These are phyloP conservation scores for Idaea aversata DNA, from an alignment of 2,888 invertebrate genomes.

Conservation along the genomic window DNA sequence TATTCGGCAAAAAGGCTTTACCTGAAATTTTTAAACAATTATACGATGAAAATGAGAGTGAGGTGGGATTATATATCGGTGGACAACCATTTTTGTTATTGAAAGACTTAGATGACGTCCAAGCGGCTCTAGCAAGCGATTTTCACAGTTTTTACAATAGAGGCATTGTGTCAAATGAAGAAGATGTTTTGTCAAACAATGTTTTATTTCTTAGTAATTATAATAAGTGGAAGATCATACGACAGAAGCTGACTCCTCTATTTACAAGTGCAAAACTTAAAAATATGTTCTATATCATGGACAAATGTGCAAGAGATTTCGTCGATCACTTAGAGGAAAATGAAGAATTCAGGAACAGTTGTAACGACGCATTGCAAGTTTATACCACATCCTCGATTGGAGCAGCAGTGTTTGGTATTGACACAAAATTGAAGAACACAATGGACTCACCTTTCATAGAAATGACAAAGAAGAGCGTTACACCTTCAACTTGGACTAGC, in stretches of 20 bases:
- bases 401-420: conserved; percentile 57
- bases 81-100: conserved; percentile 34
- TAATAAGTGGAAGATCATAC: conserved; percentile 50
- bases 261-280: conserved; percentile 56
- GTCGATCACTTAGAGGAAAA: conserved; percentile 15
- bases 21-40: conserved; percentile 45
- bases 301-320: conserved; percentile 48
- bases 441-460: conserved; percentile 51
- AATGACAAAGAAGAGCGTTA: conserved; percentile 32
- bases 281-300: conserved; percentile 58
- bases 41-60: conserved; percentile 39
- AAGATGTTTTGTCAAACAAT: conserved; percentile 44
- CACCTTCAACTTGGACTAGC: conserved; percentile 24
- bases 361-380: background rate
- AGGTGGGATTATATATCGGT: conserved; percentile 43
- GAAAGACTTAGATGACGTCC: conserved; percentile 39
- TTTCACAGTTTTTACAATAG: conserved; percentile 45
- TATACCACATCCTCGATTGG: conserved; percentile 57
- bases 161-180: conserved; percentile 35
- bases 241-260: conserved; percentile 56
- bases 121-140: conserved; percentile 39
- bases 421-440: conserved; percentile 36
- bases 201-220: conserved; percentile 45
- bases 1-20: conserved; percentile 39
- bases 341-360: background rate